Conservation (phyloP, 2,888 invertebrate species). For the Eristalis tenax region DNA sequence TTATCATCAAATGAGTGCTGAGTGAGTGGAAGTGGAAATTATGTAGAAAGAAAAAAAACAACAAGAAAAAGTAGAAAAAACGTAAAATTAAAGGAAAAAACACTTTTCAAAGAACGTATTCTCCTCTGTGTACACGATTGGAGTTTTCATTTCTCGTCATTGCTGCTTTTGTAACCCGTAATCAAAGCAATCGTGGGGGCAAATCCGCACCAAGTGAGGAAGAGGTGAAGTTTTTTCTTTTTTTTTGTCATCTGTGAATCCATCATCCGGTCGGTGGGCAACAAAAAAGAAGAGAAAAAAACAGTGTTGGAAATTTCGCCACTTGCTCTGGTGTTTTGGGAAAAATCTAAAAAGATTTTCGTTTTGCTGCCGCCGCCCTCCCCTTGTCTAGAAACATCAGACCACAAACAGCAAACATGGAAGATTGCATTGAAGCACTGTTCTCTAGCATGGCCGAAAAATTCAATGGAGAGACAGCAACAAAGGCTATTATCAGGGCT, state of each 20-base stretch:
- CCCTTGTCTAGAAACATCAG: neutral
- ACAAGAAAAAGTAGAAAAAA: conserved; percentile 13
- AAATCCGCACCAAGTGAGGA: conserved; percentile 37
- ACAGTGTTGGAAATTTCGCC: neutral
- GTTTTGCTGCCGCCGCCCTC: conserved; percentile 18
- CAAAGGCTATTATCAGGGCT: neutral
- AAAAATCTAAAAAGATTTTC: conserved; percentile 28
- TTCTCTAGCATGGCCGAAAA: conserved; percentile 79
- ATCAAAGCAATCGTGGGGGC: conserved; percentile 32
- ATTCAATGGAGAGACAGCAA: conserved; percentile 78
- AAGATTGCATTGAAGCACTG: conserved; percentile 78
- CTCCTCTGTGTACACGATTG: conserved; percentile 48
- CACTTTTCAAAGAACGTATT: conserved; percentile 53
- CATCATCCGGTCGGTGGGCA: conserved; percentile 14
- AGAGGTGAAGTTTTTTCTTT: neutral
- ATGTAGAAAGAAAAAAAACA: conserved; percentile 50
- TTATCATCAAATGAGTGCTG: conserved; percentile 39
- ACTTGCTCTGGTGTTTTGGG: conserved; percentile 23
- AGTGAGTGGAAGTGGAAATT: conserved; percentile 59
- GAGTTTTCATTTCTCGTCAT: conserved; percentile 51
- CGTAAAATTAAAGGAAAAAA: conserved; percentile 28
- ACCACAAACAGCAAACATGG: conserved; percentile 74
- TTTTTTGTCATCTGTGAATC: conserved; percentile 15
- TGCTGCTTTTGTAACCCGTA: conserved; percentile 39
- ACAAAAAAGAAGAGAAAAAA: conserved; percentile 31